Evolutionary conservation across 1,140 invertebrate species (phyloP).

Genomic region (Achatina immaculata): DNA sequence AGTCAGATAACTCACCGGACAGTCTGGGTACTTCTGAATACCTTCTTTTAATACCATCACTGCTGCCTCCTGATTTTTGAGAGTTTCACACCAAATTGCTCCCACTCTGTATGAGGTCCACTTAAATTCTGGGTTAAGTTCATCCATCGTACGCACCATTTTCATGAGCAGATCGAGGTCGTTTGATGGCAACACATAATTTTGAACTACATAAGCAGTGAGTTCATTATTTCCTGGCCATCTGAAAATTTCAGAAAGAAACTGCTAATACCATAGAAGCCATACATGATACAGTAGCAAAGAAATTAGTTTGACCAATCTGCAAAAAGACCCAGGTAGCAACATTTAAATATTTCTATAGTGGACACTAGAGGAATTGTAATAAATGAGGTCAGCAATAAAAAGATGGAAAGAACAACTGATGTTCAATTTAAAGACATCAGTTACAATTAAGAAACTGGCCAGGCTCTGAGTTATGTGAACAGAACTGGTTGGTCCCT

Average conservation of each 20-base stretch:
- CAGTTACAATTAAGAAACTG: no score
- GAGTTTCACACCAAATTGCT: constrained; percentile 17
- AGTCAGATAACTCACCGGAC: constrained; percentile 27
- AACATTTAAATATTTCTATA: no score
- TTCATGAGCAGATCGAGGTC: constrained; percentile 1
- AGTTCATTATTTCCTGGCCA: constrained; percentile 39
- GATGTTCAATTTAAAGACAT: no score
- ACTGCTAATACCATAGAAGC: no score
- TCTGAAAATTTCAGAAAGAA: constrained; percentile 29
- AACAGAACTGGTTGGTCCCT: no score
- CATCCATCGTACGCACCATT: constrained; percentile 20
- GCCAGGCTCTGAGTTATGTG: no score
- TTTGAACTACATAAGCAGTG: constrained; percentile 32
- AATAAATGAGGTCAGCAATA: no score
- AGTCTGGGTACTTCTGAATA: constrained; percentile 29
- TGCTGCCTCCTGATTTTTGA: neutral
- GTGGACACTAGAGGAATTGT: no score
- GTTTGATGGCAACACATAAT: constrained; percentile 24
- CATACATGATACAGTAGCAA: no score
- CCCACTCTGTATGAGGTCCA: constrained; percentile 30
- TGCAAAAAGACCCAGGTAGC: no score
- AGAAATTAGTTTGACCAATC: no score
- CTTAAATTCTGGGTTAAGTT: constrained; percentile 28
- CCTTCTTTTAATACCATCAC: constrained; percentile 10
- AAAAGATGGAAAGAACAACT: no score